Conservation (phyloP, 2,888 invertebrate species). For the Erebia ligea region DNA sequence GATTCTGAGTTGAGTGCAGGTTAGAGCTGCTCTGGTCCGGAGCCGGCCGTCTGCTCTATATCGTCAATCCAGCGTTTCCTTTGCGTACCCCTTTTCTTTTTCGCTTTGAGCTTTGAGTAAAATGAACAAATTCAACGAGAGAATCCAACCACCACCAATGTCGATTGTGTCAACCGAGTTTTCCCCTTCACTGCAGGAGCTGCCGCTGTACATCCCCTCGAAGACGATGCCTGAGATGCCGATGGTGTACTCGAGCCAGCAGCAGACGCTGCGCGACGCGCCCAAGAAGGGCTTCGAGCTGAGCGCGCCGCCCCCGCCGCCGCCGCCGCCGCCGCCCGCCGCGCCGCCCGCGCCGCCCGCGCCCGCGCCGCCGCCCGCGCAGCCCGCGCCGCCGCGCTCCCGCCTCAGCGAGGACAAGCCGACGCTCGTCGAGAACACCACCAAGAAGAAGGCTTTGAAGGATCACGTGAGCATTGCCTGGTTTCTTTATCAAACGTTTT, state of each 20-base stretch:
- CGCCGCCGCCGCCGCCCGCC: conserved; percentile 31
- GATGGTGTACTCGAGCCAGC: conserved; percentile 59
- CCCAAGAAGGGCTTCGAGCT: conserved; percentile 69
- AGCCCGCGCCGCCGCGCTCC: conserved; percentile 41
- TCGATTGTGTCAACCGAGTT: neutral
- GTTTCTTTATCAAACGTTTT: neutral
- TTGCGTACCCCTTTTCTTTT: too few relatives aligned
- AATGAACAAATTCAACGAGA: neutral
- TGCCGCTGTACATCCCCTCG: conserved; percentile 58
- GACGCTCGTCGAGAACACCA: conserved; percentile 39
- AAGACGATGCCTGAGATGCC: conserved; percentile 73
- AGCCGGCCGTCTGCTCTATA: too few relatives aligned
- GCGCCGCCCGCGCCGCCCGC: conserved; percentile 40
- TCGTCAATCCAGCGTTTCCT: too few relatives aligned
- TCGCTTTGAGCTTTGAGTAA: too few relatives aligned
- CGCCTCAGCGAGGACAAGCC: conserved; percentile 23
- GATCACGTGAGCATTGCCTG: conserved; percentile 35
- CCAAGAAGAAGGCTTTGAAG: conserved; percentile 46
- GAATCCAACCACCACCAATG: too few relatives aligned
- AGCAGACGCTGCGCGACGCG: conserved; percentile 64
- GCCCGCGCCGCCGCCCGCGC: conserved; percentile 39
- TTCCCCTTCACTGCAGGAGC: conserved; percentile 50
- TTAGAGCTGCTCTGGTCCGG: too few relatives aligned
- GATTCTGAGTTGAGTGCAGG: too few relatives aligned
- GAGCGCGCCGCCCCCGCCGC: conserved; percentile 37